Conservation (phyloP, 2,797 vertebrate species). For the Gallinago stenura region DNA sequence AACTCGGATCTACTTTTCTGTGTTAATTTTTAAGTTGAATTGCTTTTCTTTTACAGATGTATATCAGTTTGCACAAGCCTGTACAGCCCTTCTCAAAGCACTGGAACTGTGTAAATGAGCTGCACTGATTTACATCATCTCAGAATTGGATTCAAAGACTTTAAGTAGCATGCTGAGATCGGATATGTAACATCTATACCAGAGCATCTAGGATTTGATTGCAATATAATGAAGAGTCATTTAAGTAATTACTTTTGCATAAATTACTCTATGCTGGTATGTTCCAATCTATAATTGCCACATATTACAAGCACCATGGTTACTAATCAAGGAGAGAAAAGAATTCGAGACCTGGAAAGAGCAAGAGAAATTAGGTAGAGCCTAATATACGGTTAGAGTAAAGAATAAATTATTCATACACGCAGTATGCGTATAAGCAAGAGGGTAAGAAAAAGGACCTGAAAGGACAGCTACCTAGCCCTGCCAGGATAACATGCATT, state of each 20-base stretch:
- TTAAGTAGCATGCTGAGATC: conserved; percentile 45
- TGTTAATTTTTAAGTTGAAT: not conserved
- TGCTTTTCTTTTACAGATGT: not conserved
- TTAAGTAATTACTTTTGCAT: conserved; percentile 79
- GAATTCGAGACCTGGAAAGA: conserved; percentile 47
- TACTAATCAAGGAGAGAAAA: conserved; percentile 70
- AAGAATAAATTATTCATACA: conserved; percentile 1
- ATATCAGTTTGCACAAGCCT: not conserved
- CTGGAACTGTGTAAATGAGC: not conserved
- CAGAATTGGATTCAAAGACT: conserved; percentile 41
- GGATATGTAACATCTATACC: conserved; percentile 63
- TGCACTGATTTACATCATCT: conserved; percentile 25
- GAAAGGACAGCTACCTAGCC: not conserved
- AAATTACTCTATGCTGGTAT: conserved; percentile 71
- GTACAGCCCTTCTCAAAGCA: not conserved
- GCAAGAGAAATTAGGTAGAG: conserved; percentile 34
- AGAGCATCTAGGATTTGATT: conserved; percentile 72
- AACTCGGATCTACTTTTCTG: not conserved
- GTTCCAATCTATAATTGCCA: conserved; percentile 70
- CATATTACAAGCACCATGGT: conserved; percentile 71
- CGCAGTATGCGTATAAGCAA: not conserved
- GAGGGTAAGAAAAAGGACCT: not conserved
- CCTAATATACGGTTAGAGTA: conserved; percentile 13
- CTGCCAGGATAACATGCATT: not conserved
- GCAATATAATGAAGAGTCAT: conserved; percentile 77